Conservation (phyloP, 1,140 invertebrate genomes). For the Leptonema lineaticorne region DNA sequence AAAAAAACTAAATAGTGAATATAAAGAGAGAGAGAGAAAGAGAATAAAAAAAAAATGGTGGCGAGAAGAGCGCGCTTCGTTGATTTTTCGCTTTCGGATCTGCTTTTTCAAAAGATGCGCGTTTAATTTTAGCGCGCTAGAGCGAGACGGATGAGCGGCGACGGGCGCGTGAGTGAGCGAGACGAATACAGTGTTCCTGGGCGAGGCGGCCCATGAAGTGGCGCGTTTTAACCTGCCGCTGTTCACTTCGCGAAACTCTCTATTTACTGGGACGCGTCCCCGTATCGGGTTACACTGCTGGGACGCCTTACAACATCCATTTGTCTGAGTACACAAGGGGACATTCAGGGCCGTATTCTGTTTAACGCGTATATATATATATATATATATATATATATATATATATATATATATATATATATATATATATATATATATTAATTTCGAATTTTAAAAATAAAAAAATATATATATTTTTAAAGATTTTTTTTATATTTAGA, state of each 20-base stretch:
- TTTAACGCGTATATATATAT: too few relatives aligned
- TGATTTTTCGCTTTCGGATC: neutral
- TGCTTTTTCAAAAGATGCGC: neutral
- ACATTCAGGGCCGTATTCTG: neutral
- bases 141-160: neutral
- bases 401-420: too few relatives aligned
- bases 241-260: neutral
- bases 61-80: neutral
- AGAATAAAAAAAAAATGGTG: too few relatives aligned
- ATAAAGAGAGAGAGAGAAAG: too few relatives aligned
- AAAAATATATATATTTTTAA: too few relatives aligned
- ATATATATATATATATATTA: too few relatives aligned
- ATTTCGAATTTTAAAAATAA: too few relatives aligned
- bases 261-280: conserved; percentile 12
- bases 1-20: too few relatives aligned
- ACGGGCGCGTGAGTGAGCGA: neutral
- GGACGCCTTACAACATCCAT: conserved; percentile 36
- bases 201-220: conserved; percentile 13
- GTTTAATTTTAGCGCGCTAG: conserved; percentile 10
- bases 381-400: too few relatives aligned
- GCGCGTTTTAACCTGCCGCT: neutral
- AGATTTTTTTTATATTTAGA: too few relatives aligned
- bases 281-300: conserved; percentile 30
- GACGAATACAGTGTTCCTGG: neutral
- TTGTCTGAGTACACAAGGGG: conserved; percentile 33